Conservation (phyloP, 2,888 invertebrate species). For the Ophioninae sp. region DNA sequence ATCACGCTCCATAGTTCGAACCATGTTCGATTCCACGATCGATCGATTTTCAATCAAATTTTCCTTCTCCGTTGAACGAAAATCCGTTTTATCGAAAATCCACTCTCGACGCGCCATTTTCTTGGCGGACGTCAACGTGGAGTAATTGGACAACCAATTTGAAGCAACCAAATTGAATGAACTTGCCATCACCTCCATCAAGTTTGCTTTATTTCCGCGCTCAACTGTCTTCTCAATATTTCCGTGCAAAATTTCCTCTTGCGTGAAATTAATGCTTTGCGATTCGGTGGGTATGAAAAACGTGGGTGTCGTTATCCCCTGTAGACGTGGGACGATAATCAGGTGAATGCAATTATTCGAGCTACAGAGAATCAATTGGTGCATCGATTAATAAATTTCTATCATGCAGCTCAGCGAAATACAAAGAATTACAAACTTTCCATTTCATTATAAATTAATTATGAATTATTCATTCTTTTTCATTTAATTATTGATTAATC, state of each 20-base stretch:
- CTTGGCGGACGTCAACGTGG: not conserved
- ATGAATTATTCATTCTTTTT: too few species aligned
- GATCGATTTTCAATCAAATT: not conserved
- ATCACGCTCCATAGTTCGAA: slow-evolving; percentile 11
- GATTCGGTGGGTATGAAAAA: not conserved
- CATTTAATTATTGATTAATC: too few species aligned
- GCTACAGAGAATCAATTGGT: slow-evolving; percentile 6
- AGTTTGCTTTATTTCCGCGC: not conserved
- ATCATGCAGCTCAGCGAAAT: not conserved
- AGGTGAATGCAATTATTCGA: slow-evolving; percentile 24
- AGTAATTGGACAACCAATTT: not conserved
- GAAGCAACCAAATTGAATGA: not conserved
- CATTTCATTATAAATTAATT: too few species aligned
- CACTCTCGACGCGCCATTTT: not conserved
- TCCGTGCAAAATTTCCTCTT: not conserved
- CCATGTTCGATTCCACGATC: slow-evolving; percentile 1
- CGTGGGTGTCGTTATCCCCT: slow-evolving; percentile 43
- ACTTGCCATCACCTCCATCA: not conserved
- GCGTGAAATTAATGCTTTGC: slow-evolving; percentile 1
- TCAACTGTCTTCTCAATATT: slow-evolving; percentile 15
- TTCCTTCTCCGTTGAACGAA: not conserved
- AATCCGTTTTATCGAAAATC: not conserved
- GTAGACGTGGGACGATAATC: slow-evolving; percentile 17
- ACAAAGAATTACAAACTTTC: too few species aligned
- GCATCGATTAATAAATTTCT: not conserved